Base-by-base conservation (phyloP, 37 sponge, comb jelly and placozoan genomes). In the Spongilla lacustris region DNA sequence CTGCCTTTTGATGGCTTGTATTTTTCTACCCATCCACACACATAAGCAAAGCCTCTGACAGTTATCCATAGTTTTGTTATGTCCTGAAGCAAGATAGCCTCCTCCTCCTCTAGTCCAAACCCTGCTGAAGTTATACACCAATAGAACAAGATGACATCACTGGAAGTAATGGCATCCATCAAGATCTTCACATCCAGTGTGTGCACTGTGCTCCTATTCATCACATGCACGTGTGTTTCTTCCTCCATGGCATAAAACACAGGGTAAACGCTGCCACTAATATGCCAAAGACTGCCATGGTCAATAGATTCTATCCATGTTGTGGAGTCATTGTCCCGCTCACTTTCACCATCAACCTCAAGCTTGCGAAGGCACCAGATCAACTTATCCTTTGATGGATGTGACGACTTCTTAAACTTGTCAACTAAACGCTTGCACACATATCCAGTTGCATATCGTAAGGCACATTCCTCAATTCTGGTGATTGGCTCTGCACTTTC, bases 391-490 rank as follows among this genome's bases (percentile, higher is more conserved):
- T 77, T 85, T 6, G 29, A 32, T 69, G 78, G 71, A 70, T 85
- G 86, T 23, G 30, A 23, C 4, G 86, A 35, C 70, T 24, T 69
- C 29, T 85, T 66, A 4, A 85, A 13, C 29, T 85, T 85, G 8
- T 69, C 30, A 24, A 27, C 22, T 1, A 85, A 13, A 12, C 37
- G 25, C 32, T 68, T 25, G 68, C 80, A 68, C 25, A 87, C 81
- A 79, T 87, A 87, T 29, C 87, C 87, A 50, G 81, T 74, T 28
- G 68, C 58, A 50, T 87, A 80, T 23, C 81, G 74, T 28, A 87
- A 36, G 19, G 81, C 75, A 75, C 76, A 76, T 17, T 22, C 68
- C 29, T 84, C 85, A 12, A 36, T 75, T 41, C 41, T 41, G 41
- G 41, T 41, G 41, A 41, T 41, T 41, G 41, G 41, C 41, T 41